Conservation (phyloP, 2,113 vertebrate genomes). For the Pterocles orientalis region DNA sequence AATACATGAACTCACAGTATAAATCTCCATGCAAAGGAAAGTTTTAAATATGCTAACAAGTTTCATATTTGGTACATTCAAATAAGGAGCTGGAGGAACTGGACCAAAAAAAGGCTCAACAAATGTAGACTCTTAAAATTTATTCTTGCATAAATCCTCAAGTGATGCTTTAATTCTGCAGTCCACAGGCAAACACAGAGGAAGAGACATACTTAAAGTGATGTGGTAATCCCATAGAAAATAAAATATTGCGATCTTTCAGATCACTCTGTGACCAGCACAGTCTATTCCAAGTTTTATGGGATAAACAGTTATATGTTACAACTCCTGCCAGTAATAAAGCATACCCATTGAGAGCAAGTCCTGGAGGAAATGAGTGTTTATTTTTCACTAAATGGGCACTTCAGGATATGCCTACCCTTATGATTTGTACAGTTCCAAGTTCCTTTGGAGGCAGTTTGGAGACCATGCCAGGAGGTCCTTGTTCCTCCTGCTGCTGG, state of each 20-base stretch:
- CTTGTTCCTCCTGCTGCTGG: not conserved
- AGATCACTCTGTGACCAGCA: not conserved
- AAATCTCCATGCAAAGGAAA: not conserved
- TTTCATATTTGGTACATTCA: not conserved
- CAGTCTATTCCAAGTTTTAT: not conserved
- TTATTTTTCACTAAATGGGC: constrained; percentile 51
- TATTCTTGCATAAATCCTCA: not conserved
- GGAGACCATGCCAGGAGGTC: not conserved
- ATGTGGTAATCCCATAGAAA: not conserved
- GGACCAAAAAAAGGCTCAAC: not conserved
- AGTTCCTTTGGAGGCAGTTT: not conserved
- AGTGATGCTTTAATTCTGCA: not conserved
- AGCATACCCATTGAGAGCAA: not conserved
- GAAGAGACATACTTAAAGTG: not conserved
- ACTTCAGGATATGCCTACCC: constrained; percentile 7
- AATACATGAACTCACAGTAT: not conserved
- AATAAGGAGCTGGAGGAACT: not conserved
- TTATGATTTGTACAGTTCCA: not conserved
- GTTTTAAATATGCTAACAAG: constrained; percentile 12
- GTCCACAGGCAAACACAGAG: not conserved
- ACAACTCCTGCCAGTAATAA: not conserved
- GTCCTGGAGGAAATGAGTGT: constrained; percentile 8
- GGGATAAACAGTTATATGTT: constrained; percentile 1
- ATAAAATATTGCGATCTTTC: not conserved
- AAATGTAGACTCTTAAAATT: not conserved